Evolutionary conservation across 1,140 invertebrate species (phyloP), one percentile per base, ranked within the genome.

Genomic region (Akabosia matsudoensis): DNA sequence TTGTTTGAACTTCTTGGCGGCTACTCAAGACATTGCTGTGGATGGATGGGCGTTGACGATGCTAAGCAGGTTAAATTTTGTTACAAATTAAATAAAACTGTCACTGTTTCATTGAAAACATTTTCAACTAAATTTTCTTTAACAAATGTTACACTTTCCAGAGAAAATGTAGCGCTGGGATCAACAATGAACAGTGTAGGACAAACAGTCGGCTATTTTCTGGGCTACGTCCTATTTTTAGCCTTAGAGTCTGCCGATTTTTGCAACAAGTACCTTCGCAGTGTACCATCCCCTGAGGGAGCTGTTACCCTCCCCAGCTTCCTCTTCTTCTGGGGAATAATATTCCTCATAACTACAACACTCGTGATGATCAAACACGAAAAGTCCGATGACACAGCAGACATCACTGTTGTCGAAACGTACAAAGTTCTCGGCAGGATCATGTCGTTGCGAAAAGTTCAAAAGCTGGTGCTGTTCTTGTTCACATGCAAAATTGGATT

Each of bases 31-130:
- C 86, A 99, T 99, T 84, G 97, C 97, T 74, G 97, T 99, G 0
- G 98, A 99, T 89, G 98, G 98, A 1, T 99, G 98, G 98, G 97
- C 97, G 0, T 86, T 99, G 0, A 99, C 97, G 1, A 99, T 99
- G 94, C 86, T 99, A 1, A 94, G 96, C 84, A 92, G 93, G 90
- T 92, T 7, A 51, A 56, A 56, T 4, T 56, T 24, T 56, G 4
- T 56, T 56, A 13, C 7, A 56, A 13, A 13, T 24, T 56, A 67
- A 67, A 30, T 67, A 67, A 30, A 67, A 67, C 3, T 67, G 10
- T 67, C 13, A 4, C 31, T 10, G 26, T 51, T 71, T 33, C 45
- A 33, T n/a, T n/a, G n/a, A n/a, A n/a, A n/a, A n/a, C 7, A 45
- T 45, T 45, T 45, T 10, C 37, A 45, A 45, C 18, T 45, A 18